Conservation (phyloP, 2,113 vertebrate genomes). For the Chaetura pelagica region DNA sequence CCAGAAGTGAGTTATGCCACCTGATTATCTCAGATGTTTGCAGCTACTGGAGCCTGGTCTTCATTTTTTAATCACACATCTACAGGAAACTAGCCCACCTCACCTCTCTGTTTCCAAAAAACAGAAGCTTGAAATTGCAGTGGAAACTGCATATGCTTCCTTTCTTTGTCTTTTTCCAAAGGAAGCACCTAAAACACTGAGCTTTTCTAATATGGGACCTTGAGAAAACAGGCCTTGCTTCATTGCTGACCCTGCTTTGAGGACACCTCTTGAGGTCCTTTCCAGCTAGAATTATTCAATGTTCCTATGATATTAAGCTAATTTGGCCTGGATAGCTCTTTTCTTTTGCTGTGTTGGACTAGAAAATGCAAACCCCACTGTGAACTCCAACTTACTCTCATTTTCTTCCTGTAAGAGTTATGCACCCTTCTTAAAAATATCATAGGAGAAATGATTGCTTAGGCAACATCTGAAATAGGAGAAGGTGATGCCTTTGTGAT, state of each 20-base stretch:
- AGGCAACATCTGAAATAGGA: not conserved
- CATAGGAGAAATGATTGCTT: not conserved
- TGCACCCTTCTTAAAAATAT: not conserved
- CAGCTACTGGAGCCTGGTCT: not conserved
- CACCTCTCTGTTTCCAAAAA: not conserved
- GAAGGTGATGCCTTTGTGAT: not conserved
- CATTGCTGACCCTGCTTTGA: not conserved
- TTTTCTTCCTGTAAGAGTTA: not conserved
- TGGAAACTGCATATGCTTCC: not conserved
- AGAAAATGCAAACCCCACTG: not conserved
- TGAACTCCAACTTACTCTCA: not conserved
- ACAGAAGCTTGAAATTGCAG: not conserved
- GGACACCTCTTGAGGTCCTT: not conserved
- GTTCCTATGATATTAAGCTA: not conserved
- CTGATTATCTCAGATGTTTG: not conserved
- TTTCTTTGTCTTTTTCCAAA: not conserved
- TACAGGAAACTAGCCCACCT: not conserved
- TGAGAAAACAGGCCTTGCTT: not conserved
- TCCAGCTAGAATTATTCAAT: not conserved
- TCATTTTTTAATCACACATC: not conserved
- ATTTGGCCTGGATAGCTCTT: not conserved
- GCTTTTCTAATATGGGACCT: not conserved
- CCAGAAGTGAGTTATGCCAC: not conserved
- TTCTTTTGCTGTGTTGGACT: not conserved
- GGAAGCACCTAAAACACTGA: not conserved